Base-by-base conservation (phyloP, 2,113 vertebrate genomes). In the Rhinolophus ferrumequinum region DNA sequence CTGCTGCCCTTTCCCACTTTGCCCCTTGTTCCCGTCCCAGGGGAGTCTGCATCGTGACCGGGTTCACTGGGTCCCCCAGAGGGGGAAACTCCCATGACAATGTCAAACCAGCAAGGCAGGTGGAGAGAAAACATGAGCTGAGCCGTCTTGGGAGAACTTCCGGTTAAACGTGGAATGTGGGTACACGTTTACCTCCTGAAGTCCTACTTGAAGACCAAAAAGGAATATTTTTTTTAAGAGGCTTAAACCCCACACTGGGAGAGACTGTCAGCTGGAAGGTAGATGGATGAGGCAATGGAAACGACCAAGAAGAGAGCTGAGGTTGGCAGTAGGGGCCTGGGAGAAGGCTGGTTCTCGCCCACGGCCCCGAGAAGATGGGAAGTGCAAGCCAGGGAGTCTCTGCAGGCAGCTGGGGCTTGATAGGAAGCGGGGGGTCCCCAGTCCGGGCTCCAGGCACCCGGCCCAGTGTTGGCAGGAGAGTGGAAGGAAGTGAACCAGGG, bases 371-470 rank as follows among this genome's bases (percentile, higher is more conserved):
- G 3, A 28, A 67, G 64, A 64, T 79, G 60, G 64, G 54, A 41
- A 18, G 2, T 3, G 9, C 21, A 33, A 66, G 30, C 22, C 69
- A 13, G 1, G 16, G 66, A 4, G 60, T 24, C 60, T 28, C 54
- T 18, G 69, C 58, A 60, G 28, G 58, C 14, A 38, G 35, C n/a
- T 8, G 7, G 28, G 6, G 44, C 35, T 12, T 0, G 1, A 58
- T 0, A 9, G 50, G 28, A 14, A 47, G 83, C 72, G 4, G 28
- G 0, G 12, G 38, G 64, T 7, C 67, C 30, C 35, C 50, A 41
- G 0, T 2, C 21, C 30, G 1, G 47, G 21, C 21, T 41, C 56
- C 2, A 0, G 84, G 38, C 0, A 0, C 5, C 24, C 2, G 0
- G 0, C 14, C 33, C 19, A 18, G 58, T 2, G 24, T 1, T 5